Conservation (phyloP, 2,888 invertebrate genomes). For the Saturnia pavonia region DNA sequence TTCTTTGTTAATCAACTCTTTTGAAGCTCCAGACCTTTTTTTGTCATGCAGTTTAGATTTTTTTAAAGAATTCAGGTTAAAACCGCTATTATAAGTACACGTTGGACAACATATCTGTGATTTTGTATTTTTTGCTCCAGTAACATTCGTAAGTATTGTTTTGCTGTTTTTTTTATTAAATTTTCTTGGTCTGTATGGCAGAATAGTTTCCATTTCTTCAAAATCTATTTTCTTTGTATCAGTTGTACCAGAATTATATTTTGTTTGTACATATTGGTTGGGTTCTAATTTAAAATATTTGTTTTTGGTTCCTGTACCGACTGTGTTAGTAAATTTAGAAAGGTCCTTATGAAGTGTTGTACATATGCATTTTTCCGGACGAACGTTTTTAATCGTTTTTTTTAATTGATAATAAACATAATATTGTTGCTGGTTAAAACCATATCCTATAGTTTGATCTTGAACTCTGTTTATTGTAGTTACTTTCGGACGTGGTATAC, state of each 20-base stretch:
- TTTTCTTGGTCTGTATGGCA: background rate
- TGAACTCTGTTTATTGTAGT: background rate
- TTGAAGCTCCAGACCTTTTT: background rate
- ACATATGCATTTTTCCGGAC: slow-evolving; percentile 3
- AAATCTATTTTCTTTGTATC: background rate
- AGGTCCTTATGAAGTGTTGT: background rate
- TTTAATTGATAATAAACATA: slow-evolving; percentile 14
- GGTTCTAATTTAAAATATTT: slow-evolving; percentile 9
- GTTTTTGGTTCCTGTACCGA: slow-evolving; percentile 7
- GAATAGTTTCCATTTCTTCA: background rate
- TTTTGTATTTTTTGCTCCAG: background rate
- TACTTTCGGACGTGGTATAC: background rate
- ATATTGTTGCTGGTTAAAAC: slow-evolving; percentile 20
- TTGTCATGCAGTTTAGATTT: background rate
- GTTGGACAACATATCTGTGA: background rate
- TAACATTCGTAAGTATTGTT: background rate
- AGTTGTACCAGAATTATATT: background rate
- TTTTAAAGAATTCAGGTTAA: background rate
- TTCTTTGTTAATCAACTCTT: background rate
- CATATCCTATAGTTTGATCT: background rate
- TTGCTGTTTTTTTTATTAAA: slow-evolving; percentile 7
- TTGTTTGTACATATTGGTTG: background rate
- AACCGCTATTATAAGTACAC: background rate
- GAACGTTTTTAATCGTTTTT: background rate
- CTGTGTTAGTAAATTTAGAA: slow-evolving; percentile 11